Evolutionary conservation across 2,113 vertebrate species (phyloP).

Genomic region (Periophthalmus modestus): DNA sequence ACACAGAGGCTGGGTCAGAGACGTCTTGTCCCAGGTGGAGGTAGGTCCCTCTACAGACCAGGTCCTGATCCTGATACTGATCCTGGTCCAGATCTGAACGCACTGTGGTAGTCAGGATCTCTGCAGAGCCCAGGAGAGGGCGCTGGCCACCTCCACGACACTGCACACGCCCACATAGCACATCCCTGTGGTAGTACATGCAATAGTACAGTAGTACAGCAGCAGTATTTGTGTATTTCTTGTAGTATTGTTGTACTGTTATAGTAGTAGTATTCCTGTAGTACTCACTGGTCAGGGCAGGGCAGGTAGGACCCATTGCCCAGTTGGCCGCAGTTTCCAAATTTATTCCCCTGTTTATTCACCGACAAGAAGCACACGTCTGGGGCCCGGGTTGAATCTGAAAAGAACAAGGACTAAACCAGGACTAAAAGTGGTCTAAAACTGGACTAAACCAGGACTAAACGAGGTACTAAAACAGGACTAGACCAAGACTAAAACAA

Average conservation of each 20-base stretch:
- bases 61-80: neutral
- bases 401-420: neutral
- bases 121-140: neutral
- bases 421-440: neutral
- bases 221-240: neutral
- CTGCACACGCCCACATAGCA: neutral
- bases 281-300: neutral
- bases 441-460: too few relatives aligned
- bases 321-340: neutral
- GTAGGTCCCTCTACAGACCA: neutral
- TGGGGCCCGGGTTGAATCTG: neutral
- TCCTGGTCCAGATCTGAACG: neutral
- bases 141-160: neutral
- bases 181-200: neutral
- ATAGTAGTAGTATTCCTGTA: neutral
- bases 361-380: neutral
- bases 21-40: neutral
- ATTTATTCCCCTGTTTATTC: neutral
- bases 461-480: too few relatives aligned
- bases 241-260: neutral
- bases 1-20: neutral
- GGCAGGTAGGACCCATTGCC: neutral
- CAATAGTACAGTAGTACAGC: neutral
- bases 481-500: too few relatives aligned
- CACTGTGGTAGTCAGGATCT: neutral